Percentiles rank a stretch among this genome's conserved stretches.
These are phyloP conservation scores for Mythimna albipuncta DNA, from an alignment of 2,888 invertebrate genomes.

Conservation along the genomic window DNA sequence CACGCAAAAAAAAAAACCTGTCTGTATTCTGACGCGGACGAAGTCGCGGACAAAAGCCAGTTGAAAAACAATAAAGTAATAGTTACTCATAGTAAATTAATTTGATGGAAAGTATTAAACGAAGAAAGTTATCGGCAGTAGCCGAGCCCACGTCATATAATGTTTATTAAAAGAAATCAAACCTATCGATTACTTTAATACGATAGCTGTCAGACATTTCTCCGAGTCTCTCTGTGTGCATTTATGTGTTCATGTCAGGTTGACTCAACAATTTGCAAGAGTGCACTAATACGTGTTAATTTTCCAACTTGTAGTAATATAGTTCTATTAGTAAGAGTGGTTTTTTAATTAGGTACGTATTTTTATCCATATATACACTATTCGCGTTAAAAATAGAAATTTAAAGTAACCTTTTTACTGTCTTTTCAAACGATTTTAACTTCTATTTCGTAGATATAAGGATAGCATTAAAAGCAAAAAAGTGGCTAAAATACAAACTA, in stretches of 20 bases:
- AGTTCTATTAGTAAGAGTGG: no score
- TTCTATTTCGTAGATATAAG: no score
- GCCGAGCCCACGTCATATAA: constrained; percentile 14
- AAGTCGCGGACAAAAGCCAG: no score
- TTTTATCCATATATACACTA: no score
- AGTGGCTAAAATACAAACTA: no score
- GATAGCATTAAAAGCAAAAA: no score
- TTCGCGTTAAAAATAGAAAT: no score
- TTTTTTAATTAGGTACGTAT: no score
- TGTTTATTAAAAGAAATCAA: constrained; percentile 10
- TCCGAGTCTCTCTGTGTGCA: background rate
- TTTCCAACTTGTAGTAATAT: background rate
- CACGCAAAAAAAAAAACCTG: no score
- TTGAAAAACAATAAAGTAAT: background rate
- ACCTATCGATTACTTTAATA: background rate
- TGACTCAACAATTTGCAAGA: background rate
- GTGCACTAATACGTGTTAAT: background rate
- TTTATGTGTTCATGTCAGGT: background rate
- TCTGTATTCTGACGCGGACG: no score
- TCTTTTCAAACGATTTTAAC: no score
- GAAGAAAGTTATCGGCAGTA: constrained; percentile 11
- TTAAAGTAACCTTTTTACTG: no score
- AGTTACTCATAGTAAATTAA: background rate
- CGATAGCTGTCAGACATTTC: background rate
- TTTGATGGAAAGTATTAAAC: background rate